Base-by-base conservation (phyloP, 2,888 invertebrate genomes). In the Eulithis prunata region DNA sequence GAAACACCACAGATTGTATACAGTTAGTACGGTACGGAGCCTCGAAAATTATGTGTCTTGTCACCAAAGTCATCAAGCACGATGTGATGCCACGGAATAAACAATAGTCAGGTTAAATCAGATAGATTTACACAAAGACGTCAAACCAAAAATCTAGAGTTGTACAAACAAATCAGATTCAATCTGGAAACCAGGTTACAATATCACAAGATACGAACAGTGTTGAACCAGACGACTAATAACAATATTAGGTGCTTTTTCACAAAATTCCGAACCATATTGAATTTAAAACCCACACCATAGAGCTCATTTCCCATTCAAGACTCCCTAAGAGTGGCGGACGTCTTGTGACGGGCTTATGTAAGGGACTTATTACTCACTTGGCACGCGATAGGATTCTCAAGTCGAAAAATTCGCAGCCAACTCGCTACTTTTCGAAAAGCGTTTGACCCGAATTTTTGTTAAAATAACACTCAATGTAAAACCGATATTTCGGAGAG, bases 331-430 rank as follows among this genome's bases (percentile, higher is more conserved):
- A 28, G 10, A 13, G 38, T 46, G 59, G 52, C 11, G 13, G 12
- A 43, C 6, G 12, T 36, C 32, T 45, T 7, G 11, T 14, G 13
- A 41, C 32, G 41, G 38, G 36, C 47, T 67, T 66, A 67, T 60
- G 53, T 60, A 67, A 67, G 60, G 57, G 28, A 60, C 61, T 66
- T 72, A 69, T 71, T 69, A 66, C 65, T 21, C 56, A 64, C 63
- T 71, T 73, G 71, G 68, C 64, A 74, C 61, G 67, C 59, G 66
- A 70, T 57, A 63, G 54, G 52, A 67, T 63, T 59, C 57, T 68
- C 53, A 61, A 68, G 60, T 61, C 36, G 38, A 66, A 62, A 67
- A 69, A 70, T 64, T 57, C 56, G 62, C 8, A 43, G 62, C 54
- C 57, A 68, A 62, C 62, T 67, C 45, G 58, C 59, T 60, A 51